Base-by-base conservation (phyloP, 2,888 invertebrate species). In the Dynastes maya region DNA sequence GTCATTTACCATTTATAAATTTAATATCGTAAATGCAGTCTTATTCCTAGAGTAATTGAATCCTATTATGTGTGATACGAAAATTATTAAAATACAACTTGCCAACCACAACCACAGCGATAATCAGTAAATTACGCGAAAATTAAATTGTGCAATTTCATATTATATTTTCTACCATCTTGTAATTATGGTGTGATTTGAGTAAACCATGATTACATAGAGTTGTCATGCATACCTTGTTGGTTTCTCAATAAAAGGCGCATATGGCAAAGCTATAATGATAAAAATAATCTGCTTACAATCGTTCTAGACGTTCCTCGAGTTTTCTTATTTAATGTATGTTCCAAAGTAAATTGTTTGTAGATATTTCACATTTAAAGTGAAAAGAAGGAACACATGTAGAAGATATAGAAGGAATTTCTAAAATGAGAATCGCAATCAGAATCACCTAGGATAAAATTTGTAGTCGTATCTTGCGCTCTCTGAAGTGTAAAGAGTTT, bases 401-500 rank as follows among this genome's bases (percentile, higher is more conserved):
- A 61, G 45, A 63, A 45, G 32, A 61, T 9, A 68, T 29, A 71
- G 55, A 40, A 61, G 45, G 11, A 11, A 45, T 29, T 74, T 74
- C n/a, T 55, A 11, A 45, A 74, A 32, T 40, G 49, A 61, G 22
- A 74, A 74, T 61, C 61, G 61, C 63, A 11, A 61, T 74, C 61
- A 49, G 72, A 72, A 72, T 16, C 11, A 72, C 58, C 27, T 16
- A 61, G 1, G 63, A 53, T 72, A 64, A 72, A 72, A 72, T 78
- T 58, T 71, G 64, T 75, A 75, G 75, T 79, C 77, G 78, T 13
- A 58, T 61, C 58, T 58, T 40, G 55, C 16, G 63, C 74, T 79
- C 72, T 72, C 79, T 77, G 63, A 75, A 76, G 70, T 77, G 74
- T 80, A 76, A 80, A 80, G 71, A 77, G 79, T 77, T 58, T 77